These are phyloP conservation scores for Teleopsis dalmanni DNA, from an alignment of 1,140 invertebrate species.

Conservation along the genomic window DNA sequence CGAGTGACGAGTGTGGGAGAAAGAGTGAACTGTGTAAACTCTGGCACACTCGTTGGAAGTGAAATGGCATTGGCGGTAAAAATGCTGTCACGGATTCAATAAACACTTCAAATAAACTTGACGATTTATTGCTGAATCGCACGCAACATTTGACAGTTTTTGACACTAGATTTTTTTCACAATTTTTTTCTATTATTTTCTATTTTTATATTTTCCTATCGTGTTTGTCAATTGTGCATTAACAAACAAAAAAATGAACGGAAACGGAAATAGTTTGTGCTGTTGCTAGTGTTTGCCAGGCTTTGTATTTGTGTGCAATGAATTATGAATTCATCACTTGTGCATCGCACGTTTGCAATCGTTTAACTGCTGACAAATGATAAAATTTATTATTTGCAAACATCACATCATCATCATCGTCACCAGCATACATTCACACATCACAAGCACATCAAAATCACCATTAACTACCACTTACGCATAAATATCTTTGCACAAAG, in stretches of 20 bases:
- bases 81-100: constrained; percentile 18
- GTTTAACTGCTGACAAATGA: constrained; percentile 17
- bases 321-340: constrained; percentile 12
- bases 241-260: constrained; percentile 2
- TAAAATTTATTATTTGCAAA: constrained; percentile 15
- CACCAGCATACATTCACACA: not conserved
- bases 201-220: not conserved
- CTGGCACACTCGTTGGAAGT: not conserved
- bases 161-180: constrained; percentile 6
- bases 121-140: constrained; percentile 15
- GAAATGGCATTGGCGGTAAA: not conserved
- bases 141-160: constrained; percentile 14
- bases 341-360: constrained; percentile 5
- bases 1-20: not conserved
- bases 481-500: not conserved
- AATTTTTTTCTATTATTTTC: constrained; percentile 4
- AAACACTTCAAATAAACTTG: constrained; percentile 19
- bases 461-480: not conserved
- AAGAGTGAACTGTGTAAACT: not conserved
- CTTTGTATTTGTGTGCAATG: constrained; percentile 5
- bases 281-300: not conserved
- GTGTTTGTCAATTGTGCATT: not conserved
- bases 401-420: not conserved
- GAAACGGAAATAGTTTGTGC: not conserved
- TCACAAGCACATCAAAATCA: not conserved